Evolutionary conservation across 2,888 invertebrate genomes (phyloP).

Genomic region (Drosophila kuntzei): DNA sequence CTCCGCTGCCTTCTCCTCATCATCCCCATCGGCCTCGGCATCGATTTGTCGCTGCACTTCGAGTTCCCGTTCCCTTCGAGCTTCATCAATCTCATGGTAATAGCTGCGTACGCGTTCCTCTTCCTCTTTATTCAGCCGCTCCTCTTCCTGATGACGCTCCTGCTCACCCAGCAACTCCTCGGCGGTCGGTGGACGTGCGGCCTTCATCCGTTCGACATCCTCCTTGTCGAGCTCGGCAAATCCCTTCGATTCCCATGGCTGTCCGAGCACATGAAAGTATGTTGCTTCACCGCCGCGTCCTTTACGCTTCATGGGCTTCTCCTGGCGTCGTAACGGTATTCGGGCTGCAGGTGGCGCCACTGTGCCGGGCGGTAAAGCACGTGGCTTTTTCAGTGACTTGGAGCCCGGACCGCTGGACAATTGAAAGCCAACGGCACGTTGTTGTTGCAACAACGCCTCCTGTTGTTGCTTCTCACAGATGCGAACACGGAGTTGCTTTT

Average conservation of each 20-base stretch:
- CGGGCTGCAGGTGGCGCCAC: constrained; percentile 27
- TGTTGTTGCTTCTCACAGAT: constrained; percentile 44
- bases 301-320: constrained; percentile 25
- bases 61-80: constrained; percentile 55
- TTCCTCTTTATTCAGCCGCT: constrained; percentile 55
- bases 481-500: constrained; percentile 11
- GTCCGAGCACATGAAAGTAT: constrained; percentile 62
- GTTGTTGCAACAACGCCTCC: constrained; percentile 36
- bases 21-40: constrained; percentile 50
- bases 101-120: constrained; percentile 56
- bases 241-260: constrained; percentile 68
- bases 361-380: constrained; percentile 63
- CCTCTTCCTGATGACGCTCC: constrained; percentile 51
- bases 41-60: constrained; percentile 48
- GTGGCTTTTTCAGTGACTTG: background rate
- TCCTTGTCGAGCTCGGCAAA: constrained; percentile 53
- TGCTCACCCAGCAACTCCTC: constrained; percentile 54
- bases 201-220: constrained; percentile 62
- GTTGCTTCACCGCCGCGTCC: constrained; percentile 61
- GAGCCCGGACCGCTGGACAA: background rate
- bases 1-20: constrained; percentile 48
- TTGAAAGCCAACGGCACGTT: constrained; percentile 5
- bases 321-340: background rate
- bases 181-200: constrained; percentile 34
- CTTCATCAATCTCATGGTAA: constrained; percentile 61